Percentiles rank a stretch among this genome's conserved stretches.
Conservation (phyloP, 2,113 vertebrate species). For the Merops nubicus region DNA sequence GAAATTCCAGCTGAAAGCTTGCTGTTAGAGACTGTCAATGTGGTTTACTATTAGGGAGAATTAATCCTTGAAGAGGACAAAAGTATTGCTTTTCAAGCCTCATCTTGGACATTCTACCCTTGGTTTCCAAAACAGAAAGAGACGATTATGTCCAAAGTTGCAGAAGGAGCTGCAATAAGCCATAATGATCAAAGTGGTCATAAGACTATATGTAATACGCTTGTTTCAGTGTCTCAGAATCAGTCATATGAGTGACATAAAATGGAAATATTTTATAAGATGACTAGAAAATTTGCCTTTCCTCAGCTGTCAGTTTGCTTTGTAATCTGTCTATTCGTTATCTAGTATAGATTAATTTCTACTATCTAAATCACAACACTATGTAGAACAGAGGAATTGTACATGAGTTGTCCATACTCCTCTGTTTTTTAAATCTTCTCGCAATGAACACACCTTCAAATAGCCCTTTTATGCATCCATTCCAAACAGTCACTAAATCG, state of each 20-base stretch:
- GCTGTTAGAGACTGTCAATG: background rate
- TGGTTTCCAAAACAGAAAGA: constrained; percentile 48
- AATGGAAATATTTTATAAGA: background rate
- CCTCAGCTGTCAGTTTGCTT: background rate
- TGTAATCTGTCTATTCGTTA: background rate
- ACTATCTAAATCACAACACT: background rate
- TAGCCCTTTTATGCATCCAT: background rate
- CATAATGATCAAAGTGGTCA: constrained; percentile 14
- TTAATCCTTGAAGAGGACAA: constrained; percentile 14
- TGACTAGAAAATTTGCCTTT: background rate
- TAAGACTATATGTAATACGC: background rate
- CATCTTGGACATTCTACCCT: background rate
- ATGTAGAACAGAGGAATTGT: rapidly evolving
- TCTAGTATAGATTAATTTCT: background rate
- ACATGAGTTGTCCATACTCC: background rate
- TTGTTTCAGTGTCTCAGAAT: constrained; percentile 18
- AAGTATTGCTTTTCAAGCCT: background rate
- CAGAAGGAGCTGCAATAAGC: background rate
- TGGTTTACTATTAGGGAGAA: background rate
- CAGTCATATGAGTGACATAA: background rate
- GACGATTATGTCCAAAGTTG: background rate
- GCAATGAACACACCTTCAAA: background rate
- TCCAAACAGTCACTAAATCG: background rate
- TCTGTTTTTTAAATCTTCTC: background rate
- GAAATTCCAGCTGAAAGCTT: background rate